phyloP scores from a whole-genome alignment of 2,888 invertebrate species.

The Leucophora obtusa region DNA sequence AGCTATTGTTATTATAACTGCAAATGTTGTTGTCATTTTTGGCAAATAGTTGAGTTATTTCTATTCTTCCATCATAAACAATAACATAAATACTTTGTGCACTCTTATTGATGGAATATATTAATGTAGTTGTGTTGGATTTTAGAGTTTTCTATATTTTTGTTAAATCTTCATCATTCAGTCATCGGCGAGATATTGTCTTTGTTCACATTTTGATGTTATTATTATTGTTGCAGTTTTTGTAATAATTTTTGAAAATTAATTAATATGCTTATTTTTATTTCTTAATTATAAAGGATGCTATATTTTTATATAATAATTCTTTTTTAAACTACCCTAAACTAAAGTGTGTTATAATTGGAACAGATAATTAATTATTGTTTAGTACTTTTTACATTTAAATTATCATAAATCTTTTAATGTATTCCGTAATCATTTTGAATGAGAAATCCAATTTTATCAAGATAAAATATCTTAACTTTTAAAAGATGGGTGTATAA shows the following conservation, averaged over 20 bases:
- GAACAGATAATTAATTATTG: too few species aligned
- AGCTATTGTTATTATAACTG: slow-evolving; percentile 36
- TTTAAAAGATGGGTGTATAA: too few species aligned
- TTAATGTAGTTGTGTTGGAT: slow-evolving; percentile 4
- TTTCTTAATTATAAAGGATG: background rate
- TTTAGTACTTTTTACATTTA: too few species aligned
- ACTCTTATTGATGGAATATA: slow-evolving; percentile 31
- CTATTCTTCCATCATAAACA: slow-evolving; percentile 1
- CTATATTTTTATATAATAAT: too few species aligned
- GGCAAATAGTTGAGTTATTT: slow-evolving; percentile 12
- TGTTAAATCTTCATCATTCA: slow-evolving; percentile 78
- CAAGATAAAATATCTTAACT: too few species aligned
- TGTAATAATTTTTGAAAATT: slow-evolving; percentile 12
- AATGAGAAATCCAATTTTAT: too few species aligned
- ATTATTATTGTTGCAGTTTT: slow-evolving; percentile 26
- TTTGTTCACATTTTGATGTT: slow-evolving; percentile 2
- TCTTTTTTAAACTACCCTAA: too few species aligned
- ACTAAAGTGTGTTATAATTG: too few species aligned
- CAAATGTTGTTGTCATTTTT: slow-evolving; percentile 50
- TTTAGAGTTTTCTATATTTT: slow-evolving; percentile 62
- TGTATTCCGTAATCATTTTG: too few species aligned
- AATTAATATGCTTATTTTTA: slow-evolving; percentile 21
- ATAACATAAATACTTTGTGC: background rate
- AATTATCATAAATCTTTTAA: too few species aligned
- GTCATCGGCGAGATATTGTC: slow-evolving; percentile 71